Evolutionary conservation across 2,113 vertebrate genomes (phyloP), one percentile per base, ranked within the genome.

Genomic region (Fregetta grallaria): DNA sequence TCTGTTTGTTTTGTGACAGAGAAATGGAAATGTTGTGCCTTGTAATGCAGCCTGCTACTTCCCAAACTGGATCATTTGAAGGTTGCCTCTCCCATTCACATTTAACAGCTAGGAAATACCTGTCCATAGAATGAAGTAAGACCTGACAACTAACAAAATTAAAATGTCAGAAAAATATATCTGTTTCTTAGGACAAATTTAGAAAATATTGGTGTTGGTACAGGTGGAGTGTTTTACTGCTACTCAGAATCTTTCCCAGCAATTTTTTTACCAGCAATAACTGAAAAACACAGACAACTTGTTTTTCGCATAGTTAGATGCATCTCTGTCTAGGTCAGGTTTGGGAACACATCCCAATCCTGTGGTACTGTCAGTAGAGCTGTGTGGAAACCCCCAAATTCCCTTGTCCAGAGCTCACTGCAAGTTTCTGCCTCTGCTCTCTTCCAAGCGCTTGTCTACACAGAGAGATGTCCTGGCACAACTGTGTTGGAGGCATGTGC

Each of bases 401-500:
- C n/a, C n/a, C 16, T 67, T 56, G 52, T 56, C 23, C 34, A 56
- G 73, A 52, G 30, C 36, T 68, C 5, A 16, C 56, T 73, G 49
- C 29, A 47, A 34, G 29, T 26, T 65, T 68, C 58, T 85, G 25
- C 32, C 19, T 79, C 45, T 30, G 47, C 21, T 78, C 17, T 29
- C 16, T 58, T 40, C 32, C 62, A 82, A 65, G 32, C 3, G 5
- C 17, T 22, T 42, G 21, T 38, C 32, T 65, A 18, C 21, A 45
- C 11, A 44, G 58, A 68, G 36, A 84, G 13, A n/a, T 36, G 29
- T 62, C 38, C 77, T 62, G 50, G 29, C 16, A 34, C 50, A 66
- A 29, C 61, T 45, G 44, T 50, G 30, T 1, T 44, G n/a, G 12
- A 68, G 58, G 29, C 16, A 36, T 0, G 1, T 44, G n/a, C 42